Percentiles rank a stretch among this genome's conserved stretches.
These are phyloP conservation scores for Microcebus murinus DNA, from an alignment of 2,113 vertebrate species.

Conservation along the genomic window DNA sequence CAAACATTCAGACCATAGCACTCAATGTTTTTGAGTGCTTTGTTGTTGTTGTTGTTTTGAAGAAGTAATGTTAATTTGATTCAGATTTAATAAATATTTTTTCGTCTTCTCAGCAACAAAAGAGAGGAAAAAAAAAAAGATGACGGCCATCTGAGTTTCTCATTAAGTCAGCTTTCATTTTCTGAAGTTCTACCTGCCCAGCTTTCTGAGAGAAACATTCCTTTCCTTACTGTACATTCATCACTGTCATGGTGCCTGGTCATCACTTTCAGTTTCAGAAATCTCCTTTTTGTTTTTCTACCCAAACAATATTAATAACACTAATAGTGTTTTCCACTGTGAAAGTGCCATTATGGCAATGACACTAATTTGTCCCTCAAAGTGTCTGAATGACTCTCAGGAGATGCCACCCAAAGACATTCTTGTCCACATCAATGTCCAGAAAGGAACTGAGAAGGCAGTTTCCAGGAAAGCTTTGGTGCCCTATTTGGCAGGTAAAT, in stretches of 20 bases:
- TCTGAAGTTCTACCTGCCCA: slow-evolving; percentile 53
- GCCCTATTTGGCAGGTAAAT: background rate
- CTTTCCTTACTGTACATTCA: slow-evolving; percentile 28
- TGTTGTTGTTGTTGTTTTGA: background rate
- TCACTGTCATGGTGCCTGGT: slow-evolving; percentile 39
- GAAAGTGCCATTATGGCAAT: background rate
- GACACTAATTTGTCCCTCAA: background rate
- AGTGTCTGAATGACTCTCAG: background rate
- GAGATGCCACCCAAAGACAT: background rate
- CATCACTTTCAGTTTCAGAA: slow-evolving; percentile 40
- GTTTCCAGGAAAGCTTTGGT: background rate
- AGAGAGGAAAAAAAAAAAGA: background rate
- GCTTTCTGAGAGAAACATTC: slow-evolving; percentile 16
- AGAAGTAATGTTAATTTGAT: slow-evolving; percentile 42
- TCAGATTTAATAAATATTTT: slow-evolving; percentile 62
- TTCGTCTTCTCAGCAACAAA: slow-evolving; percentile 71
- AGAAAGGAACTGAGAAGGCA: background rate
- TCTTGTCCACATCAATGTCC: background rate
- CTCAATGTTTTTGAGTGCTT: background rate
- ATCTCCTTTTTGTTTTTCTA: background rate
- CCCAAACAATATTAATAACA: background rate
- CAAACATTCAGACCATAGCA: background rate
- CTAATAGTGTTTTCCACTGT: background rate
- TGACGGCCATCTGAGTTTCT: slow-evolving; percentile 50
- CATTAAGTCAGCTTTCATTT: slow-evolving; percentile 69